Evolutionary conservation across 2,888 invertebrate genomes (phyloP), one percentile per base, ranked within the genome.

Genomic region (Nysson spinosus): DNA sequence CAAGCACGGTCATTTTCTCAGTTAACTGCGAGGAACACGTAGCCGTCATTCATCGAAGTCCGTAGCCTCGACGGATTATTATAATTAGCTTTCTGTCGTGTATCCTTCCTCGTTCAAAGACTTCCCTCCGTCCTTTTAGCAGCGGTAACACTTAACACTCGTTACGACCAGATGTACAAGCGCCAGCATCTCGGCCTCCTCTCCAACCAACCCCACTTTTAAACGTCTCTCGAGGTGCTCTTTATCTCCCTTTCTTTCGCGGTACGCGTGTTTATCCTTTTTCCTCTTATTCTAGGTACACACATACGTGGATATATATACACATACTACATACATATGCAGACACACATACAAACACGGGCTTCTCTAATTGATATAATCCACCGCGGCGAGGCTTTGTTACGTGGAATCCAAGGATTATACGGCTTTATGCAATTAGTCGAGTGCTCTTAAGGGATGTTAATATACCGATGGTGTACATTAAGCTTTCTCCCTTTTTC

Each of bases 351-450:
- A n/a, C n/a, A n/a, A n/a, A n/a, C n/a, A n/a, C n/a, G n/a, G n/a
- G n/a, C n/a, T n/a, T 50, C 51, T 55, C 57, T 76, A 76, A 74
- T 76, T 72, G 76, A 76, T 69, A 61, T 72, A 69, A 74, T 74
- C 73, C 69, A 66, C 56, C 69, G 63, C 69, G 69, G 65, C 57
- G 34, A 6, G 24, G 73, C 74, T 76, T 65, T 66, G 76, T 76
- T 65, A 61, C 56, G 69, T 42, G 72, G 47, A 57, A 72, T 63
- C 65, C 35, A 20, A 58, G 73, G 69, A 74, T 74, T 76, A 74
- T 39, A 65, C 60, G 65, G 65, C 60, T 65, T 54, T 51, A 42
- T 56, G 73, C 73, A 72, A 74, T 75, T 75, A 72, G 68, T 69
- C 69, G 64, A 16, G 39, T 54, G 26, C 54, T 47, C 50, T 54